A percentile compares a stretch with the other conserved stretches of the same genome.
These are phyloP conservation scores for Volucella inflata DNA, from an alignment of 2,888 invertebrate genomes.

Conservation along the genomic window DNA sequence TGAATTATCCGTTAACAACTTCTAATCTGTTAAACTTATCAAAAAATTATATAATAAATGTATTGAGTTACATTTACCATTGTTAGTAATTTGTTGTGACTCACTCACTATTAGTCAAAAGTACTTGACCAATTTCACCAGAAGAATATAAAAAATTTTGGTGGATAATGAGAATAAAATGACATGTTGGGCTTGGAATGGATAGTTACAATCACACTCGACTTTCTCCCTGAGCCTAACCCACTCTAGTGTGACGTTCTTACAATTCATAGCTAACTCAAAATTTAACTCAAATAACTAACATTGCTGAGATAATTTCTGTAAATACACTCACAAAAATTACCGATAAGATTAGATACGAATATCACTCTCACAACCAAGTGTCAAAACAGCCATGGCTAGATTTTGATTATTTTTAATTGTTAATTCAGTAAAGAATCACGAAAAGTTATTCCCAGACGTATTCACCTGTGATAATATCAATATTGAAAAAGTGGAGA, in stretches of 20 bases:
- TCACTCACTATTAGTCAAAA: too few relatives aligned
- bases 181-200: too few relatives aligned
- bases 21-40: too few relatives aligned
- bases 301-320: slow-evolving; percentile 11
- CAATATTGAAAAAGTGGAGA: not conserved
- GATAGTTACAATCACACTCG: too few relatives aligned
- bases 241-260: not conserved
- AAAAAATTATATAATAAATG: too few relatives aligned
- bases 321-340: slow-evolving; percentile 12
- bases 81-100: too few relatives aligned
- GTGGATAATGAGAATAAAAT: too few relatives aligned
- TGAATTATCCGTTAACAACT: too few relatives aligned
- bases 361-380: slow-evolving; percentile 38
- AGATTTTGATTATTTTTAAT: slow-evolving; percentile 45
- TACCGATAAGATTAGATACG: slow-evolving; percentile 63
- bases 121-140: too few relatives aligned
- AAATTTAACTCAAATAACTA: not conserved
- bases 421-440: slow-evolving; percentile 4
- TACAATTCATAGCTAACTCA: not conserved
- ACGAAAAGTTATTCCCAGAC: slow-evolving; percentile 7
- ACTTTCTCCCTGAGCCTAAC: too few relatives aligned
- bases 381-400: slow-evolving; percentile 16
- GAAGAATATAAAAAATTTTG: too few relatives aligned
- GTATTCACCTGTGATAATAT: slow-evolving; percentile 24
- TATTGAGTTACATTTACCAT: too few relatives aligned